phyloP scores from a whole-genome alignment of 2,797 vertebrate species.

The Chiloscyllium punctatum region DNA sequence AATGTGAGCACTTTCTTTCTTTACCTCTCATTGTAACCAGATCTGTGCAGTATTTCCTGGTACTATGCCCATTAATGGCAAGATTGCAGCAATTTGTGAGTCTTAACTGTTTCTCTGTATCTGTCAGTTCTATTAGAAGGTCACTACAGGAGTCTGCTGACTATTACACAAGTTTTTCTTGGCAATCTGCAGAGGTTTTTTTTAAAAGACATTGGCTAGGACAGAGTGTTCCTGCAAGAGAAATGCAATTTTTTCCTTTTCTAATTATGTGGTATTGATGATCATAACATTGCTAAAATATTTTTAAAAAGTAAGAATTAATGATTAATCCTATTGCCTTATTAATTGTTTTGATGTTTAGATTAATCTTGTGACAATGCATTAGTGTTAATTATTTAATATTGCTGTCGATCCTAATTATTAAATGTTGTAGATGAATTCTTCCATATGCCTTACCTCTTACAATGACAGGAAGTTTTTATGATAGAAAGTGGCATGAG shows the following conservation, averaged over 20 bases:
- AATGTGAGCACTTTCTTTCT: neutral
- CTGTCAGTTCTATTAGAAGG: slow-evolving; percentile 27
- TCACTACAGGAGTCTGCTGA: slow-evolving; percentile 18
- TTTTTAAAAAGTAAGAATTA: neutral
- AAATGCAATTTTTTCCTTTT: slow-evolving; percentile 7
- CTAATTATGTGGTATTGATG: neutral
- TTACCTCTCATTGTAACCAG: neutral
- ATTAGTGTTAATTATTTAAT: neutral
- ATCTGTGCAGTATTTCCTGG: neutral
- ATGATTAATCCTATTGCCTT: neutral
- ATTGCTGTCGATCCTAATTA: neutral
- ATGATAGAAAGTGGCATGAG: neutral
- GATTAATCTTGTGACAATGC: neutral
- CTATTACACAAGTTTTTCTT: neutral
- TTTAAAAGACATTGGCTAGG: neutral
- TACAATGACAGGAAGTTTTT: neutral
- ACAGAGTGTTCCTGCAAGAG: neutral
- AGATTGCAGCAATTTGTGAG: neutral
- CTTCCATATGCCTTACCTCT: neutral
- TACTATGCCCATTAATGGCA: neutral
- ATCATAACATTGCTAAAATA: neutral
- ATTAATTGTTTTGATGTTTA: neutral
- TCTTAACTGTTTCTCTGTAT: neutral
- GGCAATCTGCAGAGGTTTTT: neutral
- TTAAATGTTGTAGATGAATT: neutral